Evolutionary conservation across 2,113 vertebrate genomes (phyloP), one percentile per base, ranked within the genome.

Genomic region (Aplodontia rufa): DNA sequence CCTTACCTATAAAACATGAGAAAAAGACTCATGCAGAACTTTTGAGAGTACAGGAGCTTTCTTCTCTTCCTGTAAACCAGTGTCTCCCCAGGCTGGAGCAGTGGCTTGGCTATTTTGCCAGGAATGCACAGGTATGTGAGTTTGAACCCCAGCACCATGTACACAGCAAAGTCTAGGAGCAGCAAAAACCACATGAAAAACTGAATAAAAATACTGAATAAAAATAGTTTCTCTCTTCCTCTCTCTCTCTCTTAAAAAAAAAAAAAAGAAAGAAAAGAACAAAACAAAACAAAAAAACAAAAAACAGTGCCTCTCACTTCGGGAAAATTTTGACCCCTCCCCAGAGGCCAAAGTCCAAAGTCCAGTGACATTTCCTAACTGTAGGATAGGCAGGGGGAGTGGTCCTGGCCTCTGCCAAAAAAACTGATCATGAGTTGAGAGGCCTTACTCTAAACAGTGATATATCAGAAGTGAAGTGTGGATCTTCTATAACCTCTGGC

Each of bases 301-400:
- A n/a, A n/a, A n/a, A n/a, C n/a, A n/a, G n/a, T n/a, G n/a, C n/a
- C n/a, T 82, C 42, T 60, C 42, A 68, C 35, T 13, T 66, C 19
- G 17, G 16, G 10, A 1, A 0, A 2, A 5, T 47, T 79, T 40
- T 58, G 19, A 35, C 3, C 2, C 49, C 3, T 3, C 47, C 8
- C 40, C 10, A 42, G 1, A 58, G n/a, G 7, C 1, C 8, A n/a
- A 32, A 64, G 35, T 2, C 69, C 78, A 35, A 26, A 66, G n/a
- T 45, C 19, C 72, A 71, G 17, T 84, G 71, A 68, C 2, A n/a
- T 64, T 51, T 71, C 28, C 35, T 26, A 71, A 55, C 8, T 14
- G 3, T 13, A 6, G 32, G 28, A 32, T 53, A 83, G 7, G 28
- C 37, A 19, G 14, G 20, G 3, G 3, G 1, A 58, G 2, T n/a